These are phyloP conservation scores for Yasuhikotakia modesta DNA, from an alignment of 2,797 vertebrate species.

Conservation along the genomic window DNA sequence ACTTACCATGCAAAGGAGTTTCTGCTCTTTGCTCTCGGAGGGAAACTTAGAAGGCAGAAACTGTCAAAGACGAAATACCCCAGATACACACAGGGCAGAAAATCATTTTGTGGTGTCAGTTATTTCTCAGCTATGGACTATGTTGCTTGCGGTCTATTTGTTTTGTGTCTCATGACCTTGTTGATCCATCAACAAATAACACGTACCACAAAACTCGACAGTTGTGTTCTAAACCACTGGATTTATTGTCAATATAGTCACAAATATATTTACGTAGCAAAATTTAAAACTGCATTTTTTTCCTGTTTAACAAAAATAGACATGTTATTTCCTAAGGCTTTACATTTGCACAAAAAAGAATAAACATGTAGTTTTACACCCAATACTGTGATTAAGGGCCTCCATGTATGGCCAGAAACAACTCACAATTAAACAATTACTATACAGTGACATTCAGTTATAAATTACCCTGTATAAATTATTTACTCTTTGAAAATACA, in stretches of 20 bases:
- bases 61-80: background rate
- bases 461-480: constrained; percentile 53
- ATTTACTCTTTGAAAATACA: constrained; percentile 48
- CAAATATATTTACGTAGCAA: constrained; percentile 67
- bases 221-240: constrained; percentile 70
- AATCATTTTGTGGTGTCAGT: background rate
- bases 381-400: constrained; percentile 49
- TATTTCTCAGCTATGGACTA: background rate
- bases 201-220: background rate
- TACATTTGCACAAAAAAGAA: constrained; percentile 63
- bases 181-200: constrained; percentile 7
- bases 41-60: background rate
- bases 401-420: background rate
- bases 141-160: background rate
- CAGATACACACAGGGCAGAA: background rate
- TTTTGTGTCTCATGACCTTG: background rate
- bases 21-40: constrained; percentile 6
- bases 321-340: constrained; percentile 62
- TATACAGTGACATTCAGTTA: constrained; percentile 52
- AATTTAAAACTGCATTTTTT: constrained; percentile 60
- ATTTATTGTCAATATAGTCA: constrained; percentile 74
- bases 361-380: constrained; percentile 59
- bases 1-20: constrained; percentile 9
- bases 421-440: constrained; percentile 23
- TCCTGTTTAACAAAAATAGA: constrained; percentile 72